Evolutionary conservation across 2,113 vertebrate species (phyloP).

Genomic region (Trogon melanurus): DNA sequence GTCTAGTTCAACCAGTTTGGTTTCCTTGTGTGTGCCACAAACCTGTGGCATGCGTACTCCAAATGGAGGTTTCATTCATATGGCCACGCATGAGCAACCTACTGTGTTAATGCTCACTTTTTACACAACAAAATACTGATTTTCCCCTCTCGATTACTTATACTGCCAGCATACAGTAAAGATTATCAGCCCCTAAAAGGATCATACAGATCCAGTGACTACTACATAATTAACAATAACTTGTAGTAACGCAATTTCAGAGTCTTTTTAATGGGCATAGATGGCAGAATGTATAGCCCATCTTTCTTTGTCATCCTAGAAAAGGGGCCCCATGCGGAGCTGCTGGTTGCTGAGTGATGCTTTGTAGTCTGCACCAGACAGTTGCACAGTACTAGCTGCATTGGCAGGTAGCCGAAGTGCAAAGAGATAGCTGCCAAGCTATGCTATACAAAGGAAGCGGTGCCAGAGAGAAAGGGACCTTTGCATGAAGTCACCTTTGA

Average conservation of each 20-base stretch:
- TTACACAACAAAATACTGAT: conserved; percentile 1
- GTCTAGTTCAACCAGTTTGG: not conserved
- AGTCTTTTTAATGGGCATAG: conserved; percentile 77
- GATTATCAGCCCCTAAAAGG: conserved; percentile 55
- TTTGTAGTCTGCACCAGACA: conserved; percentile 86
- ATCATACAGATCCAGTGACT: conserved; percentile 79
- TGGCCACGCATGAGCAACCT: not conserved
- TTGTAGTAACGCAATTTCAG: conserved; percentile 80
- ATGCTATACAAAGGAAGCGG: conserved; percentile 83
- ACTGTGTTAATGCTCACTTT: not conserved
- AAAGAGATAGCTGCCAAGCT: conserved; percentile 86
- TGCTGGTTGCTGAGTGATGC: conserved; percentile 86
- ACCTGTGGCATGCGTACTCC: not conserved
- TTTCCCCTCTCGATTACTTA: not conserved
- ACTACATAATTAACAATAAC: conserved; percentile 85
- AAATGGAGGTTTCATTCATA: conserved; percentile 2
- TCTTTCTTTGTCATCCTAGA: conserved; percentile 86
- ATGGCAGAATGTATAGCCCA: conserved; percentile 81
- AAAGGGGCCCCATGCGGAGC: conserved; percentile 82
- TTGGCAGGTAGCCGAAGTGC: conserved; percentile 89
- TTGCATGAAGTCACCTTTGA: conserved; percentile 83
- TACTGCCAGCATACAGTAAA: conserved; percentile 1
- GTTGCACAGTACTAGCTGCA: conserved; percentile 90
- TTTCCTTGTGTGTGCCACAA: not conserved
- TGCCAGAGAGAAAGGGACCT: conserved; percentile 87